These are phyloP conservation scores for Todiramphus chloris DNA, from an alignment of 2,113 vertebrate genomes.

Conservation along the genomic window DNA sequence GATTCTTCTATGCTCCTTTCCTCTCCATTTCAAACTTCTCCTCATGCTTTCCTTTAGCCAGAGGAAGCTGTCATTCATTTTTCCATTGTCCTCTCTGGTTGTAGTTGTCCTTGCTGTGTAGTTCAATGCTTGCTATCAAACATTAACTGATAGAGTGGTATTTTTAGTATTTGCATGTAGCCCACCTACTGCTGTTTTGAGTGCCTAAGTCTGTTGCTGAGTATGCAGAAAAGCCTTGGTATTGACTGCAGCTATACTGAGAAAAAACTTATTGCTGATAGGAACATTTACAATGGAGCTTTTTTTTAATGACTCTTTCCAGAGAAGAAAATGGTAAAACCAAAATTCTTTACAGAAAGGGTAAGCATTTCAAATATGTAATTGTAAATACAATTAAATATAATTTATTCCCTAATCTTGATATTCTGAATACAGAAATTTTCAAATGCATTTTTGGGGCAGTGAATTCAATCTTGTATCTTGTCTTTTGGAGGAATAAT, in stretches of 20 bases:
- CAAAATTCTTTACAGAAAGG: not conserved
- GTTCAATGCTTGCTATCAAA: constrained; percentile 6
- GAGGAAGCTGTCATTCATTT: constrained; percentile 22
- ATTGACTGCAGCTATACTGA: not conserved
- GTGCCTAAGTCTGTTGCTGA: constrained; percentile 26
- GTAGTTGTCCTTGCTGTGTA: not conserved
- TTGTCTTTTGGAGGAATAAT: constrained; percentile 50
- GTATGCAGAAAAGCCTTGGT: not conserved
- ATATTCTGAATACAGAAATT: constrained; percentile 5
- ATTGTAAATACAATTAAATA: not conserved
- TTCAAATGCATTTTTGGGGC: not conserved
- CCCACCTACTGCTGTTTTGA: constrained; percentile 18
- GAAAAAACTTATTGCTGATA: not conserved
- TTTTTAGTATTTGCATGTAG: constrained; percentile 27
- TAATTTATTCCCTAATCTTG: constrained; percentile 10
- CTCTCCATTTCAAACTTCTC: not conserved
- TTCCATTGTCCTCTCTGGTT: constrained; percentile 4
- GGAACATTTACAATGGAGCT: not conserved
- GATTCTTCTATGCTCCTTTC: not conserved
- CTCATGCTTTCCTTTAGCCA: not conserved
- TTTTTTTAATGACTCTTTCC: not conserved
- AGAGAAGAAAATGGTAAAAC: not conserved
- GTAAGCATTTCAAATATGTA: not conserved
- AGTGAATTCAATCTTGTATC: constrained; percentile 25
- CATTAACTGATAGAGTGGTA: not conserved